phyloP scores from a whole-genome alignment of 2,797 vertebrate genomes.

The Cossypha niveicapilla region DNA sequence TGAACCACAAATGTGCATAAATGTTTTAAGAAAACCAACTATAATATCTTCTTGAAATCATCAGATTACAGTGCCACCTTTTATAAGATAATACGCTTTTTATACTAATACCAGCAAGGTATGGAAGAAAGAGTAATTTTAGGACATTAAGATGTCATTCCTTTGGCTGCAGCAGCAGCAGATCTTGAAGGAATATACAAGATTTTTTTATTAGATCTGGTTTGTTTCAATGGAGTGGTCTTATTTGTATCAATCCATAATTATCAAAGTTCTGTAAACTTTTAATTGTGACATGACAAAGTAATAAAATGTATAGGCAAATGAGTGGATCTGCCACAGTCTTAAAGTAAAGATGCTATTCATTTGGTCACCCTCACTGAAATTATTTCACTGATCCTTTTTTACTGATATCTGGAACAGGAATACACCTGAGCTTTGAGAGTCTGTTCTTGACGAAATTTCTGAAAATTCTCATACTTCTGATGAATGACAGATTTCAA shows the following conservation, averaged over 20 bases:
- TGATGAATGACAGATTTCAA: not conserved
- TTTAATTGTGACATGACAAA: not conserved
- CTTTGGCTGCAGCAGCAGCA: not conserved
- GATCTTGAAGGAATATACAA: not conserved
- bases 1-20: not conserved
- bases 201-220: not conserved
- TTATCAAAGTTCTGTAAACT: not conserved
- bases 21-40: not conserved
- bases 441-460: not conserved
- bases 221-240: not conserved
- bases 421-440: not conserved
- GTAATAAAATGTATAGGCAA: not conserved
- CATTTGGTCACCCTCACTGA: not conserved
- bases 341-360: not conserved
- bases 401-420: not conserved
- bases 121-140: not conserved
- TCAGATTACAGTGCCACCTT: not conserved
- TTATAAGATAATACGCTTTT: not conserved
- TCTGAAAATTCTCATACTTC: not conserved
- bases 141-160: not conserved
- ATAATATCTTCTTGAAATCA: not conserved
- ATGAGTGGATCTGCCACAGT: not conserved
- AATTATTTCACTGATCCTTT: not conserved
- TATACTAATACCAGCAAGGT: not conserved
- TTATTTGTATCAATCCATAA: not conserved